Conservation (phyloP, 2,113 vertebrate genomes). For the Rhinichthys klamathensis region DNA sequence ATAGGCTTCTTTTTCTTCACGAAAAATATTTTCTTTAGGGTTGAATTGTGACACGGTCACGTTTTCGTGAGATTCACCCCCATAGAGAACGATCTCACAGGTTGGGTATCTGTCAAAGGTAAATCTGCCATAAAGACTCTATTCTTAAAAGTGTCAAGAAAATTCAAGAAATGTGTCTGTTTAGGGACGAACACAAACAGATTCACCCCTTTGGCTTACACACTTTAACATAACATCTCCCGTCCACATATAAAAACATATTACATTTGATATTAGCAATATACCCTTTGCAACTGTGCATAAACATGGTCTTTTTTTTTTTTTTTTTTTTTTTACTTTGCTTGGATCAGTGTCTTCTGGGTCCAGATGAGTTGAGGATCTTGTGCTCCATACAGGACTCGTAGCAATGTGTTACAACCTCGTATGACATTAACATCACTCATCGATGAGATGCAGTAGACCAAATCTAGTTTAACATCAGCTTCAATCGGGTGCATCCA, state of each 20-base stretch:
- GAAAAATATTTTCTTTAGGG: not conserved
- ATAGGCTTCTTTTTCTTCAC: not conserved
- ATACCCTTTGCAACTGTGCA: not conserved
- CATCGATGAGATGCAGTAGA: not conserved
- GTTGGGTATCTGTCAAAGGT: not conserved
- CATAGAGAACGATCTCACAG: not conserved
- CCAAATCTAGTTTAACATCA: not conserved
- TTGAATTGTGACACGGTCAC: not conserved
- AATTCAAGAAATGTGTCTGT: not conserved
- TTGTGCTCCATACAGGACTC: not conserved
- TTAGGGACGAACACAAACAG: not conserved
- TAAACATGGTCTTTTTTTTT: not conserved
- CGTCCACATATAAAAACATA: not conserved
- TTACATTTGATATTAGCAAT: slow-evolving; percentile 12
- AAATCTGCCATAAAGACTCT: not conserved
- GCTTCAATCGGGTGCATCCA: not conserved
- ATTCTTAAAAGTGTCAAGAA: not conserved
- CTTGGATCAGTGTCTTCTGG: not conserved
- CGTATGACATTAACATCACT: not conserved
- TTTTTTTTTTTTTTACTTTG: not conserved
- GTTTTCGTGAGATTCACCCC: slow-evolving; percentile 5
- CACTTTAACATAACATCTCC: slow-evolving; percentile 5
- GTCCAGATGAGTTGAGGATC: not conserved
- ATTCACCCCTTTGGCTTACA: not conserved
- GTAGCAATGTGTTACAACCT: not conserved